Evolutionary conservation across 2,888 invertebrate genomes (phyloP).

Genomic region (Megamerina dolium): DNA sequence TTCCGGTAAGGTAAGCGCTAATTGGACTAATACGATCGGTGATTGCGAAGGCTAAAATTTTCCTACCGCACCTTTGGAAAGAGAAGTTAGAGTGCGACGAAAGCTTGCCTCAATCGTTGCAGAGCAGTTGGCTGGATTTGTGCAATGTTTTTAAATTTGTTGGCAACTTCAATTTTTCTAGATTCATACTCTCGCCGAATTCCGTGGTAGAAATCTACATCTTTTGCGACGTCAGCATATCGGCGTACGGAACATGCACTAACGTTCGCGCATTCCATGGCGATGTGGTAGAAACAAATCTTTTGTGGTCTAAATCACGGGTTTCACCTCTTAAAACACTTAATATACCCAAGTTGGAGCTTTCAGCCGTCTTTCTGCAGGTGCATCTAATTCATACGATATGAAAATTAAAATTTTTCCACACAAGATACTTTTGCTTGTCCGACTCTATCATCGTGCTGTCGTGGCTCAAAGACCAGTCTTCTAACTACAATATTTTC

Average conservation of each 20-base stretch:
- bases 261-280: slow-evolving; percentile 8
- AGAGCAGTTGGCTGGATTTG: slow-evolving; percentile 2
- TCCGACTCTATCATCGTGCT: no score
- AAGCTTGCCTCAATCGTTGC: slow-evolving; percentile 16
- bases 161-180: slow-evolving; percentile 9
- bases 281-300: neutral
- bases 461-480: no score
- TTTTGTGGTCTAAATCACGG: slow-evolving; percentile 7
- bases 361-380: slow-evolving; percentile 3
- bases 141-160: slow-evolving; percentile 6
- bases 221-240: slow-evolving; percentile 14
- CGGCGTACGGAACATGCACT: slow-evolving; percentile 14
- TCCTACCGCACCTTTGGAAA: slow-evolving; percentile 20
- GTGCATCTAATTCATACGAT: no score
- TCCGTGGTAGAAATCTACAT: slow-evolving; percentile 14
- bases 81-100: slow-evolving; percentile 18
- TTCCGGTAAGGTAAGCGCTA: no score
- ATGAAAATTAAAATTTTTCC: no score
- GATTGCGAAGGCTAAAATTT: slow-evolving; percentile 18
- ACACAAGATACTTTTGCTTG: no score
- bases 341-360: slow-evolving; percentile 7
- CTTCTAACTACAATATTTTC: no score
- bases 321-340: slow-evolving; percentile 2
- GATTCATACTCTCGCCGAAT: slow-evolving; percentile 2
- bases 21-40: slow-evolving; percentile 60